Conservation (phyloP, 2,797 vertebrate species). For the Eurystomus glaucurus region DNA sequence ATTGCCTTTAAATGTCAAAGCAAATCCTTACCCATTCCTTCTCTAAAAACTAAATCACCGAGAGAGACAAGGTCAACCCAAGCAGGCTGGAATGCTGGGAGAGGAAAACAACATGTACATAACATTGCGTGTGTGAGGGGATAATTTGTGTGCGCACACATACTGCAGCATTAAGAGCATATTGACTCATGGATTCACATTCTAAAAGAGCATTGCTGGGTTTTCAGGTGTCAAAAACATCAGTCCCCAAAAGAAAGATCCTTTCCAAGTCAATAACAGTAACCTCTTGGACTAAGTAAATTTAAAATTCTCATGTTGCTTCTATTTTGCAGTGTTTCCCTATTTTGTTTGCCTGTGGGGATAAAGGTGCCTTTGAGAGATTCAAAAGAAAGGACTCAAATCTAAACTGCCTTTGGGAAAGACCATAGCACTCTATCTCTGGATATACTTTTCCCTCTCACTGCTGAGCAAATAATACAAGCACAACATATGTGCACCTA, state of each 20-base stretch:
- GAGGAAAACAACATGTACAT: constrained; percentile 4
- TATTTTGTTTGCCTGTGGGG: neutral
- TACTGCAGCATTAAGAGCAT: neutral
- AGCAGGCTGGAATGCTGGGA: constrained; percentile 77
- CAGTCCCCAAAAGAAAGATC: neutral
- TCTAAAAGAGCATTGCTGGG: rapidly evolving
- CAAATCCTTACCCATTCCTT: constrained; percentile 87
- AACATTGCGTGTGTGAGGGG: neutral
- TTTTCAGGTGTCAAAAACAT: neutral
- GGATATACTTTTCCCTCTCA: neutral
- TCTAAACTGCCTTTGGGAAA: neutral
- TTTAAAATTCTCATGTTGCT: neutral
- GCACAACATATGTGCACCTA: neutral
- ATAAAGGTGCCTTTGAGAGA: neutral
- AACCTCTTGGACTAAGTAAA: rapidly evolving
- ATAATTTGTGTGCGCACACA: neutral
- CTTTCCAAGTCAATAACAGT: neutral
- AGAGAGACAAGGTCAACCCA: constrained; percentile 82
- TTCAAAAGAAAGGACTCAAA: neutral
- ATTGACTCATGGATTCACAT: rapidly evolving
- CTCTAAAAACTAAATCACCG: constrained; percentile 85
- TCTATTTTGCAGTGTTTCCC: neutral
- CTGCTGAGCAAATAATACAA: neutral
- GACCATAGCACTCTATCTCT: neutral
- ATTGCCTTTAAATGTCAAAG: constrained; percentile 89